Conservation (phyloP, 2,888 invertebrate genomes). For the Diogma glabrata region DNA sequence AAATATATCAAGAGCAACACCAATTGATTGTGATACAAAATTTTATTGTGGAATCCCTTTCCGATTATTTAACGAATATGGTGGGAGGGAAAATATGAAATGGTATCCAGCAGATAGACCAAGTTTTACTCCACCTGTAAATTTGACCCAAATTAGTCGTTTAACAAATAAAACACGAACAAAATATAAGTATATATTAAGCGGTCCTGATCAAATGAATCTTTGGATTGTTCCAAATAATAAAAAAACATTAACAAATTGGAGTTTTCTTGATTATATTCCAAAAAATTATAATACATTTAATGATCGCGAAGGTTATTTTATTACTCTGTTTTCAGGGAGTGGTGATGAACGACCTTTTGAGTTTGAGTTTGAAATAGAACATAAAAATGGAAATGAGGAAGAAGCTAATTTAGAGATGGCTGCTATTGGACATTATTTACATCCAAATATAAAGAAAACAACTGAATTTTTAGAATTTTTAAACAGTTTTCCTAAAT, state of each 20-base stretch:
- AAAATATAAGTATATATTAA: constrained; percentile 27
- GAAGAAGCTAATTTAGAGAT: constrained; percentile 31
- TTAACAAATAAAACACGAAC: constrained; percentile 19
- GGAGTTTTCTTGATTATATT: constrained; percentile 14
- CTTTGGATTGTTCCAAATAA: constrained; percentile 28
- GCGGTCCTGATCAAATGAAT: constrained; percentile 33
- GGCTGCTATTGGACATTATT: constrained; percentile 38
- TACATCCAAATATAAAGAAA: constrained; percentile 36
- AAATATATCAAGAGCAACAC: too few species aligned
- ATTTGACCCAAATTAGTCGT: not conserved
- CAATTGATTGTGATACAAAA: constrained; percentile 35
- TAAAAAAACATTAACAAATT: constrained; percentile 23
- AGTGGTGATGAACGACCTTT: constrained; percentile 12
- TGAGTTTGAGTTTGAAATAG: not conserved
- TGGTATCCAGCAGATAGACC: constrained; percentile 19
- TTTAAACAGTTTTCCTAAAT: constrained; percentile 39
- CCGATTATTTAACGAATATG: constrained; percentile 32
- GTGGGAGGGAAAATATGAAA: too few species aligned
- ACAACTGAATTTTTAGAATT: constrained; percentile 37
- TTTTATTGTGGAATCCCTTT: constrained; percentile 43
- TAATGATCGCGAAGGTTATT: constrained; percentile 21
- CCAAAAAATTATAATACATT: not conserved
- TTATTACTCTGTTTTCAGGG: constrained; percentile 33
- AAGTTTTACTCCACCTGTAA: constrained; percentile 23
- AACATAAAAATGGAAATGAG: not conserved